A percentile compares a stretch with the other conserved stretches of the same genome.
These are phyloP conservation scores for Dasysyrphus albostriatus DNA, from an alignment of 2,888 invertebrate genomes.

Conservation along the genomic window DNA sequence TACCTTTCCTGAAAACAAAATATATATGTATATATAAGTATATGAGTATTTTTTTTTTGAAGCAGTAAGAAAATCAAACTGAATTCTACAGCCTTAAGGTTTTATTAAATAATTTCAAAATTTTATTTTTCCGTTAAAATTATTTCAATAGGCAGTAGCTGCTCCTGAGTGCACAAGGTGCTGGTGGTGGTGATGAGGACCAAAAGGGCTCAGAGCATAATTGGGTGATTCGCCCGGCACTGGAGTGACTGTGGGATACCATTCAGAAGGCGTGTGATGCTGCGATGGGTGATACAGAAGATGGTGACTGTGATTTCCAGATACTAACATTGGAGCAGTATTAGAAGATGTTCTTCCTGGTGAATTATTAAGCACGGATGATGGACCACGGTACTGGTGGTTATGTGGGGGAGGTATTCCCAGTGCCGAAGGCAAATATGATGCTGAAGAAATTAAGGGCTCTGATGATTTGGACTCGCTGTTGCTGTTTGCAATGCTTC, in stretches of 20 bases:
- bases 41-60: not conserved
- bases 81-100: not conserved
- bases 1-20: no score
- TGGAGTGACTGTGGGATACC: conserved; percentile 83
- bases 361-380: conserved; percentile 77
- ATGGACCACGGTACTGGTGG: conserved; percentile 77
- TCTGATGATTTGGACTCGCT: conserved; percentile 80
- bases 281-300: conserved; percentile 83
- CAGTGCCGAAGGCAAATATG: conserved; percentile 82
- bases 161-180: conserved; percentile 89
- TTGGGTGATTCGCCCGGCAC: conserved; percentile 82
- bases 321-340: conserved; percentile 80
- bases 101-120: not conserved
- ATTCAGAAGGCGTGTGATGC: conserved; percentile 83
- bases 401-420: conserved; percentile 81
- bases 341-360: conserved; percentile 79
- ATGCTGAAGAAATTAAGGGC: conserved; percentile 81
- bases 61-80: not conserved
- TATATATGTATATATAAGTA: no score
- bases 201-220: conserved; percentile 84
- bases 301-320: conserved; percentile 83
- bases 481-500: conserved; percentile 26
- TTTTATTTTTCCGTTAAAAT: conserved; percentile 5
- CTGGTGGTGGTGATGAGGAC: conserved; percentile 87
- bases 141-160: conserved; percentile 90